phyloP scores from a whole-genome alignment of 2,888 invertebrate species.

The Meloe dianella region DNA sequence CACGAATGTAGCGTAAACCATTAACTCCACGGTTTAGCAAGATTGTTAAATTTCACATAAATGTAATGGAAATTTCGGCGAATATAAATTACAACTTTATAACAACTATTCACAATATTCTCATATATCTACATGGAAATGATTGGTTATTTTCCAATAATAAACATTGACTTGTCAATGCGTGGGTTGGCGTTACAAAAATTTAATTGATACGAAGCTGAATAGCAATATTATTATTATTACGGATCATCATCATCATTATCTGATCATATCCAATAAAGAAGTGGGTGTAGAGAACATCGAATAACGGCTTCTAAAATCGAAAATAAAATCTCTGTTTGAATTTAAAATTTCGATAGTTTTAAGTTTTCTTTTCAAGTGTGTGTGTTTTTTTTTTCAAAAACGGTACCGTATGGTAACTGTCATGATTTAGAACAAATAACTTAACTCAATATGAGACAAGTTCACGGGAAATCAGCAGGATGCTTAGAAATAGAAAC shows the following conservation, averaged over 20 bases:
- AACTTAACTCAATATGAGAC: constrained; percentile 30
- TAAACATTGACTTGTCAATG: constrained; percentile 1
- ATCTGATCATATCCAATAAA: constrained; percentile 18
- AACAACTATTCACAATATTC: background rate
- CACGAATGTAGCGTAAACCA: background rate
- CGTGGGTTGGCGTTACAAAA: constrained; percentile 26
- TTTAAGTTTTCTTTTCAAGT: constrained; percentile 20
- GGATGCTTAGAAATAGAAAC: constrained; percentile 26
- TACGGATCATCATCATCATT: background rate
- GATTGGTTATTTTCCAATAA: background rate
- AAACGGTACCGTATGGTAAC: constrained; percentile 36
- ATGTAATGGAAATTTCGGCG: background rate
- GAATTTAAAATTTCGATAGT: constrained; percentile 19
- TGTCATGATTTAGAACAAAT: constrained; percentile 36
- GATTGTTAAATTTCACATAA: background rate
- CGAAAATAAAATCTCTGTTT: constrained; percentile 17
- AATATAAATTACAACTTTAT: background rate
- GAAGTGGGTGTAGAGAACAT: constrained; percentile 22
- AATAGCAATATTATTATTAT: background rate
- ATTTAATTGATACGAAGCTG: constrained; percentile 27
- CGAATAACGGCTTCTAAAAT: background rate
- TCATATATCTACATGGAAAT: background rate
- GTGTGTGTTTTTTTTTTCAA: constrained; percentile 9
- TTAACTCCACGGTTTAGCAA: background rate
- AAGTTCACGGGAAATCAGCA: constrained; percentile 28